Base-by-base conservation (phyloP, 2,113 vertebrate species). In the Pygoscelis adeliae region DNA sequence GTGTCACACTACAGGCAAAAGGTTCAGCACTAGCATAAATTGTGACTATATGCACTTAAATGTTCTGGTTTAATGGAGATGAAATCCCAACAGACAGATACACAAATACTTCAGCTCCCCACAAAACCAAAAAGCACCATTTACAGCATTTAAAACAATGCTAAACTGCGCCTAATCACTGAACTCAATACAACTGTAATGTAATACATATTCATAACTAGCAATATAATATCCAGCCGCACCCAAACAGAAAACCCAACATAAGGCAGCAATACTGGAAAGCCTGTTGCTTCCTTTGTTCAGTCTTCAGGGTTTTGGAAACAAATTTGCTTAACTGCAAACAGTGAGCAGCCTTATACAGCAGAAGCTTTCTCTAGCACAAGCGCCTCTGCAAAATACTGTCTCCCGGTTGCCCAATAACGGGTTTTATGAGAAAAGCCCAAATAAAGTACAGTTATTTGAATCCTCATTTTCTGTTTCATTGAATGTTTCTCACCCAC, bases 81-180 rank as follows among this genome's bases (percentile, higher is more conserved):
- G 53, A 95, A 93, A 91, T 91, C 96, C 82, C 92, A 82, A 21
- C 23, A 87, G 89, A 71, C 44, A 62, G 63, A 84, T 25, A 71
- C 30, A 92, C 72, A 56, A 87, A 92, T 26, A 56, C 53, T 90
- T 89, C 80, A 56, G 65, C 83, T 84, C 25, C 69, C 80, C 83
- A 61, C 83, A 90, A 92, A 95, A 52, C 90, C 81, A 49, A 94
- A 40, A 30, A 49, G 52, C 61, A 44, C 56, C 66, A 85, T 56
- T 95, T 87, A 69, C 59, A 91, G 77, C 78, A 12, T 72, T 93
- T 72, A 49, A 76, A 95, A 71, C 66, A 89, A 89, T 9, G 77
- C 65, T 74, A 50, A 93, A n/a, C 47, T 62, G 38, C 0, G 1
- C 10, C 50, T 90, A 25, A 87, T 72, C 69, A 22, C 83, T 18